phyloP scores from a whole-genome alignment of 2,113 vertebrate genomes.

The Hippocampus barbouri region DNA sequence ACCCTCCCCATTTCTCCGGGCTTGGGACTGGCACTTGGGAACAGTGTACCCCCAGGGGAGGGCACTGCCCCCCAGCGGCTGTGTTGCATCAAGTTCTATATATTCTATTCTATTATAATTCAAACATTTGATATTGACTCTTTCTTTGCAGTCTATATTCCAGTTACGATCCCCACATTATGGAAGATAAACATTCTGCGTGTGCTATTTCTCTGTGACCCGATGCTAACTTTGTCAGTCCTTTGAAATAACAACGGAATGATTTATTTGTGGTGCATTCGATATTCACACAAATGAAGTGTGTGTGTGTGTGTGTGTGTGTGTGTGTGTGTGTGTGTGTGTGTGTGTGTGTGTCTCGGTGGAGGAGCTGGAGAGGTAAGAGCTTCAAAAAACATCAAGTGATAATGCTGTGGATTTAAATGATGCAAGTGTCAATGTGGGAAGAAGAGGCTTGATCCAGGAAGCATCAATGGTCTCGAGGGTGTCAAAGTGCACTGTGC shows the following conservation, averaged over 20 bases:
- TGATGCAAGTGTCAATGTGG: conserved; percentile 18
- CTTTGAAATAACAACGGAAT: conserved; percentile 18
- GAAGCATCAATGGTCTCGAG: conserved; percentile 14
- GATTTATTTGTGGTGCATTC: conserved; percentile 26
- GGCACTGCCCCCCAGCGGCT: too few relatives aligned
- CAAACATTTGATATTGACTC: neutral
- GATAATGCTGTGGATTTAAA: conserved; percentile 18
- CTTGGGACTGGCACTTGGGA: too few relatives aligned
- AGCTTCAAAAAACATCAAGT: conserved; percentile 35
- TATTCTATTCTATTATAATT: too few relatives aligned
- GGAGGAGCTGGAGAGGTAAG: neutral
- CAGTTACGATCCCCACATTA: neutral
- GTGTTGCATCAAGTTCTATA: neutral
- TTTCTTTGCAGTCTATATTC: neutral
- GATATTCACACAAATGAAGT: conserved; percentile 17
- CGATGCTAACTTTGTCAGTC: neutral
- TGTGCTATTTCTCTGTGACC: neutral
- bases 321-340: conserved; percentile 13
- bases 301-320: conserved; percentile 29
- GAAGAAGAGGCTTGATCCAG: conserved; percentile 22
- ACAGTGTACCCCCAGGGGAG: too few relatives aligned
- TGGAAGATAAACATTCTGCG: neutral
- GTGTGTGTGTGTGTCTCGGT: conserved; percentile 4
- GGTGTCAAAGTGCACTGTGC: conserved; percentile 16
- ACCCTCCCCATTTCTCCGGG: too few relatives aligned